These are phyloP conservation scores for Rousettus madagascariensis DNA, from an alignment of 2,797 vertebrate species.

Conservation along the genomic window DNA sequence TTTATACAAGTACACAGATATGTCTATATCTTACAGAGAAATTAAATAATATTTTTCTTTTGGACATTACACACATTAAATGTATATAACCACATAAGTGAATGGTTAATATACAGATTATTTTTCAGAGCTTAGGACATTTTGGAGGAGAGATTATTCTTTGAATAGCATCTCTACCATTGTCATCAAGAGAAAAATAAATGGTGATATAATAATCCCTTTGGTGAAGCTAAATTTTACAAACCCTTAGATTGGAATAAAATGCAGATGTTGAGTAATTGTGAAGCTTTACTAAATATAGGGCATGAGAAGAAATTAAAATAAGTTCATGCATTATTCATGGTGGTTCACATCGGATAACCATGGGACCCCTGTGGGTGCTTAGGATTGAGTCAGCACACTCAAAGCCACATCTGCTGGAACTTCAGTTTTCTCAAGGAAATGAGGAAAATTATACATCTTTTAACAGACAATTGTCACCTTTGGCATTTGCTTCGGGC, in stretches of 20 bases:
- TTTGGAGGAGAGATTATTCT: not conserved
- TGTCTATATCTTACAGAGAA: not conserved
- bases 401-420: not conserved
- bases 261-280: conserved; percentile 48
- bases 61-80: not conserved
- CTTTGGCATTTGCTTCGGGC: not conserved
- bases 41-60: not conserved
- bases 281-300: conserved; percentile 44
- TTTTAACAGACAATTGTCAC: not conserved
- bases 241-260: conserved; percentile 19
- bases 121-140: not conserved
- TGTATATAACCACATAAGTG: not conserved
- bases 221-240: conserved; percentile 39
- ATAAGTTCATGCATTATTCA: conserved; percentile 47
- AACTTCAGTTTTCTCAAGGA: not conserved
- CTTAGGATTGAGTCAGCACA: not conserved
- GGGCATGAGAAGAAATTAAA: conserved; percentile 35
- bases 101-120: not conserved
- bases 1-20: not conserved
- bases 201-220: conserved; percentile 8
- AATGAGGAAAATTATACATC: not conserved
- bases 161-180: not conserved
- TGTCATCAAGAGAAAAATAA: conserved; percentile 53
- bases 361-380: not conserved
- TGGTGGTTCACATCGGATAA: not conserved